phyloP scores from a whole-genome alignment of 2,888 invertebrate species.

The Actias luna region DNA sequence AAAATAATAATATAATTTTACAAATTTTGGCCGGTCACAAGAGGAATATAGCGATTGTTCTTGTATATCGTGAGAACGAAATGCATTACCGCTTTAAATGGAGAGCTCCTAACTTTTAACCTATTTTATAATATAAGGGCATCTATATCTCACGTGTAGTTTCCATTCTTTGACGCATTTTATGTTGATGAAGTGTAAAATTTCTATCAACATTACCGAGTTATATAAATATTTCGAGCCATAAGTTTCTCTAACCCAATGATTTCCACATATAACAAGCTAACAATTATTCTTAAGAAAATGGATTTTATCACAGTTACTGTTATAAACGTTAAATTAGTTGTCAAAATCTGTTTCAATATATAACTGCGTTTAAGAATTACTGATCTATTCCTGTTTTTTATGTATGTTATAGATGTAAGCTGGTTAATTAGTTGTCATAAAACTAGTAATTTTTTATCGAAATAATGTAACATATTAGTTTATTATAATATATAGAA shows the following conservation, averaged over 20 bases:
- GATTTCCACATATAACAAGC: neutral
- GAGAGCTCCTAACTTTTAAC: slow-evolving; percentile 44
- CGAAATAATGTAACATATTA: too few species aligned
- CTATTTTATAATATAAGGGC: slow-evolving; percentile 54
- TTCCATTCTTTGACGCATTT: slow-evolving; percentile 11
- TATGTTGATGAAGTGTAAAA: neutral
- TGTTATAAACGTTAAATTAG: neutral
- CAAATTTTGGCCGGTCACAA: slow-evolving; percentile 25
- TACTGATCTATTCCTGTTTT: neutral
- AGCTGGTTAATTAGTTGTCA: too few species aligned
- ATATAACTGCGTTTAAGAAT: too few species aligned
- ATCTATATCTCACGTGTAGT: slow-evolving; percentile 38
- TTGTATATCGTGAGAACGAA: slow-evolving; percentile 60
- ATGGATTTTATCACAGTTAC: neutral
- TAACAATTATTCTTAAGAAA: neutral
- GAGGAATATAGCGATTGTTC: slow-evolving; percentile 35
- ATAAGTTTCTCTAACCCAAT: neutral
- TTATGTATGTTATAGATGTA: too few species aligned
- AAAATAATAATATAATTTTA: neutral
- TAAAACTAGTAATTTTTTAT: too few species aligned
- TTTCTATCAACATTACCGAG: neutral
- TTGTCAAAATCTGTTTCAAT: neutral
- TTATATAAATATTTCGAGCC: neutral
- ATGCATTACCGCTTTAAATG: slow-evolving; percentile 52
- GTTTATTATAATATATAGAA: too few species aligned